These are phyloP conservation scores for Holothuria scabra DNA, from an alignment of 53 echinoderm and acorn worm species.

Conservation along the genomic window DNA sequence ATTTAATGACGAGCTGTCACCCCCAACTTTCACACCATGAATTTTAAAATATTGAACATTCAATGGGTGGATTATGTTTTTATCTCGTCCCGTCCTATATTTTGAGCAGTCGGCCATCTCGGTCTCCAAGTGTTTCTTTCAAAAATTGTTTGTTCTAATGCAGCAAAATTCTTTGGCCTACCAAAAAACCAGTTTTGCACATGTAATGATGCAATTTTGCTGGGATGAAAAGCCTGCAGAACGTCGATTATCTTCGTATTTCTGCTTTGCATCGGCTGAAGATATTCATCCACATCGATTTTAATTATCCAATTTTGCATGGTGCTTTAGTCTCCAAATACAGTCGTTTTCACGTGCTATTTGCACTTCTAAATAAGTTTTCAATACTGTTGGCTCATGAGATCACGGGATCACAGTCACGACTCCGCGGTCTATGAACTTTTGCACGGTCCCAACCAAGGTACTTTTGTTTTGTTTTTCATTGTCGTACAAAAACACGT, in stretches of 20 bases:
- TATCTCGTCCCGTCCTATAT: conserved; percentile 76
- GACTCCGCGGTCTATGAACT: conserved; percentile 61
- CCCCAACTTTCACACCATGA: conserved; percentile 80
- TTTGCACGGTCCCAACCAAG: conserved; percentile 53
- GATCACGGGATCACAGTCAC: conserved; percentile 83
- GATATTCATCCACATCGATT: conserved; percentile 86
- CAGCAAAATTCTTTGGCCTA: conserved; percentile 53
- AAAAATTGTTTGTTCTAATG: conserved; percentile 40
- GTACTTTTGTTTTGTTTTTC: conserved; percentile 54
- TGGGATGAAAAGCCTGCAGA: conserved; percentile 55
- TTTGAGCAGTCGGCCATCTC: conserved; percentile 60
- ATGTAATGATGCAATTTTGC: conserved; percentile 57
- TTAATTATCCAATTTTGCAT: conserved; percentile 81
- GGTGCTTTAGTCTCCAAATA: conserved; percentile 76
- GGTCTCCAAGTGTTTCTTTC: conserved; percentile 78
- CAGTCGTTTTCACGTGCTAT: conserved; percentile 94
- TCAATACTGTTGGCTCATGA: conserved; percentile 57
- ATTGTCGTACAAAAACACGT: conserved; percentile 84
- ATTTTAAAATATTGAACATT: conserved; percentile 93
- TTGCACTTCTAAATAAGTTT: conserved; percentile 83
- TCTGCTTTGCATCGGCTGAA: conserved; percentile 80
- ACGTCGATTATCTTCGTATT: conserved; percentile 65
- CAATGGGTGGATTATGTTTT: conserved; percentile 75
- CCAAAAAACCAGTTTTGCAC: conserved; percentile 93
- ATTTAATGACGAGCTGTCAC: conserved; percentile 58